A percentile compares a stretch with the other conserved stretches of the same genome.
Conservation (phyloP, 2,888 invertebrate species). For the Maniola hyperantus region DNA sequence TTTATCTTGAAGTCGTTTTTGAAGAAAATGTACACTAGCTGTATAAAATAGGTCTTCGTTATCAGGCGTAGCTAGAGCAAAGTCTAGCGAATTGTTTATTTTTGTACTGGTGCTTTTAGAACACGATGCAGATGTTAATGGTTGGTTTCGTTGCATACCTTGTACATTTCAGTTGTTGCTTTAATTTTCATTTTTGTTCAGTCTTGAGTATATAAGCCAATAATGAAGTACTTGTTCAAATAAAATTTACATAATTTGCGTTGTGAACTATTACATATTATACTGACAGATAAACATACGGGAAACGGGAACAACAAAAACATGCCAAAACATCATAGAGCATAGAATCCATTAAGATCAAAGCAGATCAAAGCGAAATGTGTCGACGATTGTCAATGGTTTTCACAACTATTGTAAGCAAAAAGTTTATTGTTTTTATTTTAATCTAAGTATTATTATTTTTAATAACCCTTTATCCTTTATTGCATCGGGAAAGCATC, state of each 20-base stretch:
- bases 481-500: neutral
- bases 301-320: too few relatives aligned
- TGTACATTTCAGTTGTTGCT: conserved; percentile 10
- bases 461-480: neutral
- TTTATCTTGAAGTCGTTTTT: conserved; percentile 63
- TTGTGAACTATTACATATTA: neutral
- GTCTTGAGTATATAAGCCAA: neutral
- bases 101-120: conserved; percentile 32
- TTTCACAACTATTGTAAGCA: too few relatives aligned
- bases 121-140: conserved; percentile 33
- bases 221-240: neutral
- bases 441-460: neutral
- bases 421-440: too few relatives aligned
- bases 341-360: too few relatives aligned
- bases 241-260: conserved; percentile 19
- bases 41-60: conserved; percentile 64
- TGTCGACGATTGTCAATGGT: too few relatives aligned
- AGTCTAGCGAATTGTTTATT: conserved; percentile 33
- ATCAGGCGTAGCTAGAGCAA: conserved; percentile 43
- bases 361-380: too few relatives aligned
- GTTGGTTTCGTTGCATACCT: conserved; percentile 47
- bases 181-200: conserved; percentile 30
- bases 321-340: too few relatives aligned
- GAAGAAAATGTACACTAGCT: conserved; percentile 71
- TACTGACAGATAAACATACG: conserved; percentile 11